These are phyloP conservation scores for Polymixis lichenea DNA, from an alignment of 2,888 invertebrate species.

Conservation along the genomic window DNA sequence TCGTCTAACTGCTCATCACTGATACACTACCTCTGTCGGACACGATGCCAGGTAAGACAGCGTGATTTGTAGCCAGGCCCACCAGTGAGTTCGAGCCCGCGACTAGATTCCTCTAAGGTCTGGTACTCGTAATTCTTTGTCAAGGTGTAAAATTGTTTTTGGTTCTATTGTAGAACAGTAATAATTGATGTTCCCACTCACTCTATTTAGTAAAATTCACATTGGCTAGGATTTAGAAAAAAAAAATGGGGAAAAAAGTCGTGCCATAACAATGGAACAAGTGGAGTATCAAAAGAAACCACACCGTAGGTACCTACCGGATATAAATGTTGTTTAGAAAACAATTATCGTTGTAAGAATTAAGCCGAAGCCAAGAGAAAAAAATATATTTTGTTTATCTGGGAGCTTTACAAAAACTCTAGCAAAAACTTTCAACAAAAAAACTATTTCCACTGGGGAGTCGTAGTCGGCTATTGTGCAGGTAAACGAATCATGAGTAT, in stretches of 20 bases:
- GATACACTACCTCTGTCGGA: too few relatives aligned
- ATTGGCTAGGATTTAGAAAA: not conserved
- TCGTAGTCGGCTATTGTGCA: slow-evolving; percentile 61
- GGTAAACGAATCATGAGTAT: slow-evolving; percentile 62
- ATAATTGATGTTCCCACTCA: too few relatives aligned
- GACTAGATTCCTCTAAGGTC: not conserved
- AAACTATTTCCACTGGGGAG: slow-evolving; percentile 65
- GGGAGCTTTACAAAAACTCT: slow-evolving; percentile 69
- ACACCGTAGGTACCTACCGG: slow-evolving; percentile 62
- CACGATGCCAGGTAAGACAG: too few relatives aligned
- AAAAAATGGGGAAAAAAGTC: not conserved
- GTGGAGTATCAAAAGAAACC: slow-evolving; percentile 57
- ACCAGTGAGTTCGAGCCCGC: too few relatives aligned
- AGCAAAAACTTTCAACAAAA: slow-evolving; percentile 72
- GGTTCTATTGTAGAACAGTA: not conserved
- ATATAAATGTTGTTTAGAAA: slow-evolving; percentile 72
- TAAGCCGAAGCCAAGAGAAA: slow-evolving; percentile 61
- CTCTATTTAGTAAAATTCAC: not conserved
- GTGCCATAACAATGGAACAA: slow-evolving; percentile 19
- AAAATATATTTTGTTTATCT: slow-evolving; percentile 45
- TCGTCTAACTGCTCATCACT: too few relatives aligned
- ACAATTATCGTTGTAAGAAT: slow-evolving; percentile 72
- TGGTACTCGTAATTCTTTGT: slow-evolving; percentile 8
- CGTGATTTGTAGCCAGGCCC: too few relatives aligned
- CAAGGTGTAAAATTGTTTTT: not conserved